Evolutionary conservation across 2,888 invertebrate species (phyloP).

Genomic region (Lycocerus yunnanus): DNA sequence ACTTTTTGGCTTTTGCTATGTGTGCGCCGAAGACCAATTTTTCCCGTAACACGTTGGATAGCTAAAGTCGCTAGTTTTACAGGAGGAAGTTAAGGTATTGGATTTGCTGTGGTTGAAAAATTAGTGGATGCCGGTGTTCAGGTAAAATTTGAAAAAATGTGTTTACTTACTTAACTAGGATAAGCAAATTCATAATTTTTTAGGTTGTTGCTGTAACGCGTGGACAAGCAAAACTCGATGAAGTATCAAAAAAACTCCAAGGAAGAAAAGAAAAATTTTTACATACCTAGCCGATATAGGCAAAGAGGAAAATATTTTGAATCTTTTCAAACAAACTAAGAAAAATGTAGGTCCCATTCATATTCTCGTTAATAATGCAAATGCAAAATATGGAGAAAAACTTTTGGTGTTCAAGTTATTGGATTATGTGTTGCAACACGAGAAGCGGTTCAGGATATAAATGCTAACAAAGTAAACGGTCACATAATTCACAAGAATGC

Average conservation of each 20-base stretch:
- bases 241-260: not conserved
- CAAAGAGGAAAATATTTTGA: constrained; percentile 23
- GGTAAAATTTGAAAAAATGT: not conserved
- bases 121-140: not conserved
- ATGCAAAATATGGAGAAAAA: constrained; percentile 33
- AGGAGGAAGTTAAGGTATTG: not conserved
- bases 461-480: constrained; percentile 29
- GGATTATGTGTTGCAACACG: constrained; percentile 32
- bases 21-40: too few species aligned
- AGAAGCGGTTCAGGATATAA: constrained; percentile 37
- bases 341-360: constrained; percentile 31
- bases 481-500: not conserved
- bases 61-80: not conserved
- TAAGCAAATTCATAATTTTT: not conserved
- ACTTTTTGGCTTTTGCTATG: too few species aligned
- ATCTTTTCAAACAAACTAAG: constrained; percentile 27
- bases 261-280: constrained; percentile 11
- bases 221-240: not conserved
- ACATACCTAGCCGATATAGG: constrained; percentile 23
- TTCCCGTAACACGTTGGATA: too few species aligned
- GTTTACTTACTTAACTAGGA: not conserved
- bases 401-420: constrained; percentile 38
- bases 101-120: not conserved
- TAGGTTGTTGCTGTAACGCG: constrained; percentile 7
- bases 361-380: constrained; percentile 35